phyloP scores from a whole-genome alignment of 2,797 vertebrate species.

The Octomys mimax region DNA sequence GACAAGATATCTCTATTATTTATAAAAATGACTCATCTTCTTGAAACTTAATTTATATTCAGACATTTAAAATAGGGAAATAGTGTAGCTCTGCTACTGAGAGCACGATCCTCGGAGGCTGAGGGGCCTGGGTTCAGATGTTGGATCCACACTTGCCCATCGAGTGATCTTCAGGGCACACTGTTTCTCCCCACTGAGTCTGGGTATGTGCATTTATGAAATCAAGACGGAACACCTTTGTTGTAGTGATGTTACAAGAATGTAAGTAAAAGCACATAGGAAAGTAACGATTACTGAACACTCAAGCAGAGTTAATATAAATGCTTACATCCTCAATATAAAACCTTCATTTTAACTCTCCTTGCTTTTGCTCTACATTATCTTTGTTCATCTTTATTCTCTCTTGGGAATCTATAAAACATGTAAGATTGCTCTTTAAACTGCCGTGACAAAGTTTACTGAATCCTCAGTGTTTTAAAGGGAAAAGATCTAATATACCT shows the following conservation, averaged over 20 bases:
- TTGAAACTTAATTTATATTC: slow-evolving; percentile 35
- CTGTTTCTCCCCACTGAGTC: not conserved
- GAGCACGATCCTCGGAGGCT: not conserved
- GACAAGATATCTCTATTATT: slow-evolving; percentile 39
- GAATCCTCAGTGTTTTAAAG: not conserved
- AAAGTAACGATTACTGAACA: not conserved
- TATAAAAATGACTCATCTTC: slow-evolving; percentile 23
- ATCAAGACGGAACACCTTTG: not conserved
- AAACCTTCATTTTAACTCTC: slow-evolving; percentile 9
- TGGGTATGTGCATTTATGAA: not conserved
- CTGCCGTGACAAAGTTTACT: not conserved
- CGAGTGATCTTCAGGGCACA: not conserved
- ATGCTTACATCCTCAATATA: not conserved
- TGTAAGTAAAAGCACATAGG: not conserved
- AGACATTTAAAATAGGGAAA: not conserved
- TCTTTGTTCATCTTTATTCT: slow-evolving; percentile 60
- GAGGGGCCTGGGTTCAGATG: not conserved
- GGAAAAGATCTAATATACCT: not conserved
- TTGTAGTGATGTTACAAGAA: not conserved
- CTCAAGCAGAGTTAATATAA: not conserved
- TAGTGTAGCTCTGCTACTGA: not conserved
- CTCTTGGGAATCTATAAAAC: not conserved
- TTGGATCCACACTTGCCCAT: not conserved
- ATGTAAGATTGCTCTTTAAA: slow-evolving; percentile 16
- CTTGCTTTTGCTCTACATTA: slow-evolving; percentile 34